Evolutionary conservation across 2,113 vertebrate species (phyloP), one percentile per base, ranked within the genome.

Genomic region (Bambusicola thoracicus): DNA sequence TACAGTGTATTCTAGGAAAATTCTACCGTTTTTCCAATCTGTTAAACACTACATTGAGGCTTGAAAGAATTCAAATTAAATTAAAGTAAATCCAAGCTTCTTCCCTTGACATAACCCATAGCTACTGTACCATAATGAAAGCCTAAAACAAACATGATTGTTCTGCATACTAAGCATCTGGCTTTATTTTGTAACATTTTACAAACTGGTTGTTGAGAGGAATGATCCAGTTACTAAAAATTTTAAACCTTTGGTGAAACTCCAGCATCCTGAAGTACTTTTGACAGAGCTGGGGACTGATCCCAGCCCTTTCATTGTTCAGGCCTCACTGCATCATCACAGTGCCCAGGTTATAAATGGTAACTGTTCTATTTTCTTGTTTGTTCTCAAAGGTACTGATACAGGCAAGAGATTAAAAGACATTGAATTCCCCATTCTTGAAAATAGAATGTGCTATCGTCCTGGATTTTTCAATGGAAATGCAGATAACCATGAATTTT

Each of bases 391-490:
- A 89, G 88, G 74, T 81, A 29, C 75, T 0, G 0, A 59, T 25
- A 24, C 21, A 53, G 85, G 53, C n/a, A 89, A 77, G 46, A 84
- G 59, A 59, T 29, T 95, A 84, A 93, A 95, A 87, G 46, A 87
- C 0, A 38, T 79, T 22, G 59, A 87, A 65, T 65, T 89, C 6
- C 82, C 86, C 0, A 11, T 92, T 12, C 78, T 95, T 59, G 82
- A 90, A 92, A 95, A 94, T 0, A 21, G 70, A 62, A 38, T 94
- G 66, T 73, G 88, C 61, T 87, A 89, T 73, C 62, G 2, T 5
- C 53, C 79, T 24, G 85, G 62, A 49, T 87, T 95, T 91, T 75
- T 85, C 36, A 89, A 94, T 18, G 72, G 58, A 69, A 87, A 21
- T 10, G 53, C 94, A 56, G 89, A 73, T 76, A 82, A 53, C 19